Conservation (phyloP, 1,140 invertebrate species). For the Aphelenchoides avenae region DNA sequence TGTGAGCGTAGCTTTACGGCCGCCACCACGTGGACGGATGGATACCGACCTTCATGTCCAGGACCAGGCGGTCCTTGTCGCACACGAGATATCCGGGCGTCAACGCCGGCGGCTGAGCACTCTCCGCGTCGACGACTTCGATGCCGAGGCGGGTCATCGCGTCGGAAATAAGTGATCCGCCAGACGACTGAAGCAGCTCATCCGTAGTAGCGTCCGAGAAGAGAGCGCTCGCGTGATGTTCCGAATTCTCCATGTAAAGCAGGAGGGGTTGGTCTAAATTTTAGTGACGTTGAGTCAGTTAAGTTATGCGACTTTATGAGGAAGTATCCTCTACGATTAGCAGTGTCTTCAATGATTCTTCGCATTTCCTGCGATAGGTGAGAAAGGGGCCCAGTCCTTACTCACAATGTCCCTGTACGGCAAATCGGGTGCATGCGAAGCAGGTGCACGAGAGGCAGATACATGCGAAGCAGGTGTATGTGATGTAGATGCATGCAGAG, state of each 20-base stretch:
- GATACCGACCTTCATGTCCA: constrained; percentile 28
- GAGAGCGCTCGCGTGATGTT: constrained; percentile 42
- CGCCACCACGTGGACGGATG: too few relatives aligned
- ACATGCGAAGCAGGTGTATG: too few relatives aligned
- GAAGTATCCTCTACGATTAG: too few relatives aligned
- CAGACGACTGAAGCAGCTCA: constrained; percentile 34
- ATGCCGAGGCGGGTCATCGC: constrained; percentile 44
- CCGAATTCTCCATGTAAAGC: constrained; percentile 51
- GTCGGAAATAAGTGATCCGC: constrained; percentile 32
- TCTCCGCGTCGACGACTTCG: constrained; percentile 7
- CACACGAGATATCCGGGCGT: constrained; percentile 40
- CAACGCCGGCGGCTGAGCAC: constrained; percentile 9
- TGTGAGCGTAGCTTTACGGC: too few relatives aligned
- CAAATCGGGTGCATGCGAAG: too few relatives aligned
- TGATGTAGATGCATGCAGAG: too few relatives aligned
- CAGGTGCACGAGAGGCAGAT: too few relatives aligned
- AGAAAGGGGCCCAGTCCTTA: too few relatives aligned
- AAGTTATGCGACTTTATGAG: too few relatives aligned
- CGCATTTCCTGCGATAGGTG: too few relatives aligned
- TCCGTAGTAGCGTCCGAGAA: constrained; percentile 57
- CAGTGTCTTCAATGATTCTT: too few relatives aligned
- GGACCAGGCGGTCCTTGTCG: constrained; percentile 25
- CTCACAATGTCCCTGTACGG: too few relatives aligned
- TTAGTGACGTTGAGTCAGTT: constrained; percentile 1
- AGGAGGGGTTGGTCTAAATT: constrained; percentile 48